phyloP scores from a whole-genome alignment of 2,113 vertebrate species.

The Seriola dumerili region DNA sequence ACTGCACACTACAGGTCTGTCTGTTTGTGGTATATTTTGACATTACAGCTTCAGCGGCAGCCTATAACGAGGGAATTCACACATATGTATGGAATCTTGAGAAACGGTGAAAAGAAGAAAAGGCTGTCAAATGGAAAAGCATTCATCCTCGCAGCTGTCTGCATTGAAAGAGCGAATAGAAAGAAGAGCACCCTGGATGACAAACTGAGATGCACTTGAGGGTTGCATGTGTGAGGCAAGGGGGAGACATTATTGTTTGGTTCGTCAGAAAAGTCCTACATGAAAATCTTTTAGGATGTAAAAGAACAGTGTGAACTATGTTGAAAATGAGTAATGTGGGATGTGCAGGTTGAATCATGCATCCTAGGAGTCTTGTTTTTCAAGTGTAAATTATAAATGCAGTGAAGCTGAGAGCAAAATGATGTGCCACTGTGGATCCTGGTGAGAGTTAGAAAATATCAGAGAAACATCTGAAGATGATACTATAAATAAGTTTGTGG shows the following conservation, averaged over 20 bases:
- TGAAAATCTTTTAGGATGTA: slow-evolving; percentile 18
- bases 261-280: slow-evolving; percentile 18
- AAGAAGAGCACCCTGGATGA: slow-evolving; percentile 4
- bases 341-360: background rate
- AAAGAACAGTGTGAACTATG: background rate
- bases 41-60: slow-evolving; percentile 18
- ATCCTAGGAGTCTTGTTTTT: slow-evolving; percentile 20
- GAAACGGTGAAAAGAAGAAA: slow-evolving; percentile 12
- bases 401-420: background rate
- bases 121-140: slow-evolving; percentile 34
- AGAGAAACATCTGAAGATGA: background rate
- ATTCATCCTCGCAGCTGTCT: slow-evolving; percentile 43
- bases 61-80: slow-evolving; percentile 37
- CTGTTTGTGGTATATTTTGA: slow-evolving; percentile 31
- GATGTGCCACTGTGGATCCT: background rate
- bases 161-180: slow-evolving; percentile 4
- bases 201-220: slow-evolving; percentile 26
- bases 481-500: slow-evolving; percentile 14
- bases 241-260: slow-evolving; percentile 14
- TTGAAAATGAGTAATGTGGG: slow-evolving; percentile 17
- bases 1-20: slow-evolving; percentile 24
- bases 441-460: background rate
- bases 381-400: slow-evolving; percentile 33
- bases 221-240: slow-evolving; percentile 20
- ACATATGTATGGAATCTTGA: slow-evolving; percentile 1